Conservation (phyloP, 2,113 vertebrate genomes). For the Ceratotherium simum region DNA sequence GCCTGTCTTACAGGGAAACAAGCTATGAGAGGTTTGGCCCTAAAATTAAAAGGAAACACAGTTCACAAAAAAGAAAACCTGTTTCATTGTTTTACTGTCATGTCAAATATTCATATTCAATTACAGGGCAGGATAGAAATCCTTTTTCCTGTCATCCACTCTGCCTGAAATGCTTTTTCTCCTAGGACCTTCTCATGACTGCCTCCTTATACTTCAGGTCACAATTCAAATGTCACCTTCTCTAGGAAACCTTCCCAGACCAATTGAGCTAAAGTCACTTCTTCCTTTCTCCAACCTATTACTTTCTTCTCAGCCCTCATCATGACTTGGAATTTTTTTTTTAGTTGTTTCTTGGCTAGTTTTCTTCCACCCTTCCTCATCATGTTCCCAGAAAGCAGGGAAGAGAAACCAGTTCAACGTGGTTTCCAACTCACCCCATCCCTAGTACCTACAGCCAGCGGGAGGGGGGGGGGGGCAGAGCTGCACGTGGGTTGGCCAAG, state of each 20-base stretch:
- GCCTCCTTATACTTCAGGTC: not conserved
- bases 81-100: not conserved
- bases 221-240: not conserved
- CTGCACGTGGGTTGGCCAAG: too few species aligned
- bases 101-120: not conserved
- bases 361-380: not conserved
- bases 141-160: not conserved
- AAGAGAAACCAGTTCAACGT: not conserved
- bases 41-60: not conserved
- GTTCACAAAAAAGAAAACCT: not conserved
- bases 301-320: not conserved
- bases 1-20: not conserved
- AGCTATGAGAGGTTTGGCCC: not conserved
- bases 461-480: too few species aligned
- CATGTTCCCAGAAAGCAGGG: not conserved
- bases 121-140: not conserved
- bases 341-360: not conserved
- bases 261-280: not conserved
- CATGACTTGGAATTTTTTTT: not conserved
- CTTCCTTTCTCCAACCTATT: not conserved
- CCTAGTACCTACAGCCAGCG: not conserved
- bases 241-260: not conserved
- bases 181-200: not conserved
- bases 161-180: not conserved
- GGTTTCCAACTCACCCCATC: not conserved